Evolutionary conservation across 2,888 invertebrate genomes (phyloP), one percentile per base, ranked within the genome.

Genomic region (Eurois occulta): DNA sequence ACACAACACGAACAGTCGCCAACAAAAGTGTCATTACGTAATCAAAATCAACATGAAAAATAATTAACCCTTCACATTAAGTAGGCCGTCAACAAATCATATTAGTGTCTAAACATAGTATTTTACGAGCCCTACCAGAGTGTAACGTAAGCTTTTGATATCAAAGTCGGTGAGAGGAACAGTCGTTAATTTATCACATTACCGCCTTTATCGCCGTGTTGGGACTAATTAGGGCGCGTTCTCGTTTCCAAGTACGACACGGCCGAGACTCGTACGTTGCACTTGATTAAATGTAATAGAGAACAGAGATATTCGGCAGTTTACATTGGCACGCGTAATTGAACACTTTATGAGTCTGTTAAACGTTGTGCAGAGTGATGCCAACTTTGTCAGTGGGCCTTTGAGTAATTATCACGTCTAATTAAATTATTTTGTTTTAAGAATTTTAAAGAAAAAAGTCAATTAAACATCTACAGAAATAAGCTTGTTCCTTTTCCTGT

Each of bases 121-220:
- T 88, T 90, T 91, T 87, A 89, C 86, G 76, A 81, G 75, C 75
- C 71, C 74, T 78, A 82, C 77, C 72, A 77, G 75, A 77, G 79
- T 87, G 84, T 88, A 87, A 86, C 86, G 81, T 84, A 86, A 87
- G 84, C 81, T 84, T 86, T 82, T 80, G 86, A 89, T 91, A 92
- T 91, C 87, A 90, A 91, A 91, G 90, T 81, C 86, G 82, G 80
- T 86, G 86, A 78, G 66, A 83, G 75, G 82, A 83, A 83, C 75
- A 85, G 81, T 86, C 87, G 86, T 90, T 90, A 88, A 90, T 91
- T 89, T 88, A 89, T 87, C 88, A 85, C 85, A 85, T 91, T 88
- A 89, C 87, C 81, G 81, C 83, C 87, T 90, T 92, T 89, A 90
- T 90, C 84, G 81, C 86, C 85, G 80, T 86, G 85, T 85, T 86